Evolutionary conservation across 2,888 invertebrate genomes (phyloP).

Genomic region (Eupithecia insigniata): DNA sequence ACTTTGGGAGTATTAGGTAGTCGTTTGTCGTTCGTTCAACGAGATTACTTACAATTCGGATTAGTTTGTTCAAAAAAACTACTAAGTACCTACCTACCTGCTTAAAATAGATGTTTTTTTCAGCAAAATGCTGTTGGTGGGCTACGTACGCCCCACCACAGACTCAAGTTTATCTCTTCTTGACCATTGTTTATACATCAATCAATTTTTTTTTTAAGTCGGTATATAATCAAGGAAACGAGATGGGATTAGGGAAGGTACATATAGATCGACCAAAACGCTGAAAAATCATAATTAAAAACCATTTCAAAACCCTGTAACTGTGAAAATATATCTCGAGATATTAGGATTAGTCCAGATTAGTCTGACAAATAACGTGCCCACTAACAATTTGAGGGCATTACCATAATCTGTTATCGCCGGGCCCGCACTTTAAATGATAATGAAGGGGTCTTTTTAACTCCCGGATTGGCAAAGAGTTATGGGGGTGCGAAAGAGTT

Average conservation of each 20-base stretch:
- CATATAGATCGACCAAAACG: not conserved
- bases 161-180: too few relatives aligned
- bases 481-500: slow-evolving; percentile 30
- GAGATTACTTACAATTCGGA: too few relatives aligned
- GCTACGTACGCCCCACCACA: too few relatives aligned
- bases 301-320: slow-evolving; percentile 4
- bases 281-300: not conserved
- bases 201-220: too few relatives aligned
- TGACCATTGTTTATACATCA: too few relatives aligned
- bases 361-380: slow-evolving; percentile 36
- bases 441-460: slow-evolving; percentile 66
- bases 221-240: not conserved
- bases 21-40: too few relatives aligned
- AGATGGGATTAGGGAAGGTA: not conserved
- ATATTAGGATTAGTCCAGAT: slow-evolving; percentile 34
- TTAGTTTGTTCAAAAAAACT: too few relatives aligned
- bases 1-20: too few relatives aligned
- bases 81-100: too few relatives aligned
- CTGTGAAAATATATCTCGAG: slow-evolving; percentile 37
- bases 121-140: too few relatives aligned
- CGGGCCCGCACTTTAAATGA: slow-evolving; percentile 73
- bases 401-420: slow-evolving; percentile 77
- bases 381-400: slow-evolving; percentile 73
- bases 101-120: too few relatives aligned
- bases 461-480: slow-evolving; percentile 39